Conservation (phyloP, 1,140 invertebrate species). For the Bombus sylvicola region DNA sequence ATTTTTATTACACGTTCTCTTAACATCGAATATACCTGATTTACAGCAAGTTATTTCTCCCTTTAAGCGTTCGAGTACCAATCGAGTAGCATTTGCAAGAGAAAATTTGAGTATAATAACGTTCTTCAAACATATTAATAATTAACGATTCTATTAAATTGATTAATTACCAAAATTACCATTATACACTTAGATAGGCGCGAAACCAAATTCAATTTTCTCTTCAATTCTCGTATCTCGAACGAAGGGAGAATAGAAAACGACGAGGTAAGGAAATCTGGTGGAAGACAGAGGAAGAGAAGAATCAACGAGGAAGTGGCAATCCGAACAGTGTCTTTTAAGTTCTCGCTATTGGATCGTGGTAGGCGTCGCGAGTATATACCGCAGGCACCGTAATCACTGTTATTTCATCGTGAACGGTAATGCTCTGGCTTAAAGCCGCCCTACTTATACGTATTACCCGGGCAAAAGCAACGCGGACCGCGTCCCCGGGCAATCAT, state of each 20-base stretch:
- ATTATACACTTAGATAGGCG: background rate
- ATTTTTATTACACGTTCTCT: too few species aligned
- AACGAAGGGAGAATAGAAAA: background rate
- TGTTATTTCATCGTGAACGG: conserved; percentile 80
- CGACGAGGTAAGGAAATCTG: background rate
- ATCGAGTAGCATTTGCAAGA: too few species aligned
- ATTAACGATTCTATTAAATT: background rate
- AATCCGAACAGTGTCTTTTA: conserved; percentile 67
- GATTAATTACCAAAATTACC: background rate
- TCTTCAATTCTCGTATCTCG: background rate
- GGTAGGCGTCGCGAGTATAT: conserved; percentile 71
- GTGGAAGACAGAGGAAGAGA: too few species aligned
- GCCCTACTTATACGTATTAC: conserved; percentile 79
- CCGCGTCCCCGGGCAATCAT: conserved; percentile 72
- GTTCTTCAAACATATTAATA: too few species aligned
- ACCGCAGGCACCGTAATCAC: conserved; percentile 75
- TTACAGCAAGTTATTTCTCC: too few species aligned
- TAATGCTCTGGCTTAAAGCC: conserved; percentile 77
- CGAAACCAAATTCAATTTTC: background rate
- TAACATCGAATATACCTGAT: too few species aligned
- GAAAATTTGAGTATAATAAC: too few species aligned
- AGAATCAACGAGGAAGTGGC: background rate
- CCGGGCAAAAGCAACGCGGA: conserved; percentile 64
- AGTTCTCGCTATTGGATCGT: conserved; percentile 68
- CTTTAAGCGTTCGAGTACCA: too few species aligned